phyloP scores from a whole-genome alignment of 2,113 vertebrate species.

The Oceanodroma tethys region DNA sequence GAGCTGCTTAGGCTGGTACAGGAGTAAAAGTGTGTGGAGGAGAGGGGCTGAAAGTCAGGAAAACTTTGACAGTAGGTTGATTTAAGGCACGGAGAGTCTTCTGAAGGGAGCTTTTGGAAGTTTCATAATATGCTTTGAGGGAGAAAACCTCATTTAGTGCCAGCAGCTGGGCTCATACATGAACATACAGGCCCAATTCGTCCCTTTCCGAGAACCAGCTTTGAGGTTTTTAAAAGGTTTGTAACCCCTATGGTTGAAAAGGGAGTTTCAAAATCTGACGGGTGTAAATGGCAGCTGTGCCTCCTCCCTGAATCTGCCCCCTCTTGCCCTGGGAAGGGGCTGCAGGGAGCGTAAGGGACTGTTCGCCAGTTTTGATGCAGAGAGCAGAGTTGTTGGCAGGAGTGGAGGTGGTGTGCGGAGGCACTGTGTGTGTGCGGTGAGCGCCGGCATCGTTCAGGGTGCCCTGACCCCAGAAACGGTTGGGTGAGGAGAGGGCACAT shows the following conservation, averaged over 20 bases:
- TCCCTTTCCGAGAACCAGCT: not conserved
- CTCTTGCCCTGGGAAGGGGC: not conserved
- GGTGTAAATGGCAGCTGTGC: not conserved
- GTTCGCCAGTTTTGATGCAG: rapidly evolving
- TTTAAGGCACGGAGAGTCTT: not conserved
- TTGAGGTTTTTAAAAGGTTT: not conserved
- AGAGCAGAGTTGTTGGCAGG: not conserved
- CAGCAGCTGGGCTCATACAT: not conserved
- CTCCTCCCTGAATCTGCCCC: not conserved
- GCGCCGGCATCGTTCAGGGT: not conserved
- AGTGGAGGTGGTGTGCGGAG: not conserved
- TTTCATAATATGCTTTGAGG: not conserved
- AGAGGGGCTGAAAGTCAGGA: not conserved
- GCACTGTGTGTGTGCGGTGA: rapidly evolving
- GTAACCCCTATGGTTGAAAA: not conserved
- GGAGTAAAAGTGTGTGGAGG: not conserved
- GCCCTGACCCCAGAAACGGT: too few species aligned
- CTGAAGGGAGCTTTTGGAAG: not conserved
- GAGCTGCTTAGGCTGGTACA: not conserved
- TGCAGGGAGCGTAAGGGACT: not conserved
- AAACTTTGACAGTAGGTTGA: not conserved
- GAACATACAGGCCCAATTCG: rapidly evolving
- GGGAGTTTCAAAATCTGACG: not conserved
- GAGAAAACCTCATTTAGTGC: not conserved
- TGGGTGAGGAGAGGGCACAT: not conserved